Evolutionary conservation across 2,113 vertebrate genomes (phyloP).

Genomic region (Epinephelus lanceolatus): DNA sequence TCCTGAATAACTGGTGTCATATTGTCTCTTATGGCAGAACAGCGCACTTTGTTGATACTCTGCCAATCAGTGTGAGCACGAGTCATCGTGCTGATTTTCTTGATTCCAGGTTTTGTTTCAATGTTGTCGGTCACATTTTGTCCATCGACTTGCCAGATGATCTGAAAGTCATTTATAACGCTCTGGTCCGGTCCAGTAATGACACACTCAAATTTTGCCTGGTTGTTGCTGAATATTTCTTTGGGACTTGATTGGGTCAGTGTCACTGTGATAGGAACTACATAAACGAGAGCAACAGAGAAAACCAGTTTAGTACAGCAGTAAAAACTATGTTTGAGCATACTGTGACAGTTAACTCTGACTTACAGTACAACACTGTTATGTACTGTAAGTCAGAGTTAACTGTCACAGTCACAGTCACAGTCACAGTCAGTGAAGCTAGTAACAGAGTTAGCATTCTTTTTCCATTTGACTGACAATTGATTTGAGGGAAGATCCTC

Average conservation of each 20-base stretch:
- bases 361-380: too few relatives aligned
- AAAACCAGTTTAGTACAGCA: too few relatives aligned
- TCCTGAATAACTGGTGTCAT: neutral
- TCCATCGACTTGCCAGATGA: constrained; percentile 36
- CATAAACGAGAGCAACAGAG: too few relatives aligned
- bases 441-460: neutral
- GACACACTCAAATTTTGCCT: constrained; percentile 15
- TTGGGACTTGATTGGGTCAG: constrained; percentile 16
- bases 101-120: fast-evolving
- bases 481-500: neutral
- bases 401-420: too few relatives aligned
- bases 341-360: too few relatives aligned
- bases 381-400: too few relatives aligned
- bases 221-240: neutral
- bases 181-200: neutral
- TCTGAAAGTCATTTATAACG: neutral
- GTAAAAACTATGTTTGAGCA: too few relatives aligned
- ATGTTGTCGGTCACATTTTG: fast-evolving
- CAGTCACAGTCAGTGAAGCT: neutral
- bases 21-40: neutral
- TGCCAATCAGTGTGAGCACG: fast-evolving
- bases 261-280: neutral
- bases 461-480: neutral
- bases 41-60: neutral
- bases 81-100: constrained; percentile 15